phyloP scores from a whole-genome alignment of 2,888 invertebrate genomes.

The Dorcus hopei region DNA sequence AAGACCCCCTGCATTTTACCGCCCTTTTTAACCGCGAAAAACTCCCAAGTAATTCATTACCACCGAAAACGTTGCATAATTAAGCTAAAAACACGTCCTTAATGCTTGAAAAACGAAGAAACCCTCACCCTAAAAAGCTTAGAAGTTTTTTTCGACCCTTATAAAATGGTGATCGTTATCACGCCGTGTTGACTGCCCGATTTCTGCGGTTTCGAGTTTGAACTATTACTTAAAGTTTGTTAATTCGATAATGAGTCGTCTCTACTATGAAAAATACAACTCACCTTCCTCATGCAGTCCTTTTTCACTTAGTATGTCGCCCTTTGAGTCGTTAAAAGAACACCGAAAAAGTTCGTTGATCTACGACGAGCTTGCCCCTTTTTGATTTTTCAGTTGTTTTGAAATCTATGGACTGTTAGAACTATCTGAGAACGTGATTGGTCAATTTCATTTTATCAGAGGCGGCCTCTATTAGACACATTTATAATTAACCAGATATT shows the following conservation, averaged over 20 bases:
- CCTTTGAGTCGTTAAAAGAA: neutral
- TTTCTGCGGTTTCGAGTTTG: neutral
- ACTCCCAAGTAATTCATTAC: no score
- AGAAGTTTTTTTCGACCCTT: conserved; percentile 7
- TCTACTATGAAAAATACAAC: no score
- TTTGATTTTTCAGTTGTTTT: conserved; percentile 41
- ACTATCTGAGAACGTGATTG: conserved; percentile 31
- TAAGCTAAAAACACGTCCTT: no score
- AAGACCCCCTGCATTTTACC: neutral
- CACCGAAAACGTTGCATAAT: no score
- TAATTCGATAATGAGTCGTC: neutral
- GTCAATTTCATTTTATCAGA: conserved; percentile 16
- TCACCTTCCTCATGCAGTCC: no score
- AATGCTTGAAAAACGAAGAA: no score
- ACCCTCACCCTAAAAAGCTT: no score
- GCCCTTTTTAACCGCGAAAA: neutral
- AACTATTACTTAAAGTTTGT: conserved; percentile 10
- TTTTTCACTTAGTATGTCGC: no score
- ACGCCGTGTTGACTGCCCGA: conserved; percentile 1
- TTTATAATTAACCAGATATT: neutral
- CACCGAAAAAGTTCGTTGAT: conserved; percentile 13
- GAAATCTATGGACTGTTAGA: conserved; percentile 35
- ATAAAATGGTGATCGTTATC: conserved; percentile 14
- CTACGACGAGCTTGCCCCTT: conserved; percentile 32
- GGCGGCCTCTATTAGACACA: conserved; percentile 11